Conservation (phyloP, 2,113 vertebrate species). For the Delphinus delphis region DNA sequence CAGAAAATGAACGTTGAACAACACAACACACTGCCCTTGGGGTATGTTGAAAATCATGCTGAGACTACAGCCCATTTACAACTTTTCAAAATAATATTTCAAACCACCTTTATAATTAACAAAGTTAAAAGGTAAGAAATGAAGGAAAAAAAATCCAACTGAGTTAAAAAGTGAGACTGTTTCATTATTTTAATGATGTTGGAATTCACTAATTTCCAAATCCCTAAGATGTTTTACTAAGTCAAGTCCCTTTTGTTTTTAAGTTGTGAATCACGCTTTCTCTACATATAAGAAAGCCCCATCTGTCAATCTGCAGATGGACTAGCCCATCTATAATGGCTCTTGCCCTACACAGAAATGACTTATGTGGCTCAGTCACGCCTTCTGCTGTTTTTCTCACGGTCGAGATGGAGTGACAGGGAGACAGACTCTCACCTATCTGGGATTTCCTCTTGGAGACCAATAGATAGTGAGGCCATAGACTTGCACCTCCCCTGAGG, state of each 20-base stretch:
- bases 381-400: neutral
- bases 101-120: conserved; percentile 33
- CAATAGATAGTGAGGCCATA: neutral
- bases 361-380: neutral
- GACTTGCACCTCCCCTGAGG: neutral
- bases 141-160: neutral
- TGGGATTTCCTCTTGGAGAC: neutral
- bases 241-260: conserved; percentile 54
- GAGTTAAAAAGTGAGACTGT: conserved; percentile 20
- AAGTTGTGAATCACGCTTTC: conserved; percentile 29
- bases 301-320: neutral
- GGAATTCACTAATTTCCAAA: conserved; percentile 42
- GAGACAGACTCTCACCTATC: neutral
- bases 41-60: neutral
- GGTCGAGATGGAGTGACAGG: neutral
- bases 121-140: conserved; percentile 42
- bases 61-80: neutral
- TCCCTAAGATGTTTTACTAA: conserved; percentile 49
- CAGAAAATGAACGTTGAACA: neutral
- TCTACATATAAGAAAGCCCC: neutral
- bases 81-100: conserved; percentile 49
- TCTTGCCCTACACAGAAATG: neutral
- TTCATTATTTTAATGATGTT: conserved; percentile 63
- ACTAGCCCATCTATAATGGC: neutral
- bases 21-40: neutral